Percentiles rank a stretch among this genome's conserved stretches.
Conservation (phyloP, 1,140 invertebrate species). For the Apocrypta bakeri region DNA sequence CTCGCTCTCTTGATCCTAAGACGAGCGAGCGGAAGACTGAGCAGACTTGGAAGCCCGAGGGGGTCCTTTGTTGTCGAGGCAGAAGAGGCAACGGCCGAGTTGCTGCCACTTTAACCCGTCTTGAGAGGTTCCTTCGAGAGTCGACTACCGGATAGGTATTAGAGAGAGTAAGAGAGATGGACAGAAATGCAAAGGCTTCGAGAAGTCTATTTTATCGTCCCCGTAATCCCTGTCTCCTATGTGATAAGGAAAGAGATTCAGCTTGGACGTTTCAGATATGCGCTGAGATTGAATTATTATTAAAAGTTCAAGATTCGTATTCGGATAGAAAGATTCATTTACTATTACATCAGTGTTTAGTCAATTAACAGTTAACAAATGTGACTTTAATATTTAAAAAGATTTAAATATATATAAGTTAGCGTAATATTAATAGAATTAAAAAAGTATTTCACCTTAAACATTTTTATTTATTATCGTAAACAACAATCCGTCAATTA, state of each 20-base stretch:
- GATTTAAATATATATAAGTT: too few relatives aligned
- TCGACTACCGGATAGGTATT: background rate
- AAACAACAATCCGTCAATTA: too few relatives aligned
- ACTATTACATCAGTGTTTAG: too few relatives aligned
- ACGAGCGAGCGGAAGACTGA: background rate
- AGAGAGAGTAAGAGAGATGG: too few relatives aligned
- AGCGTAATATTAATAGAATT: too few relatives aligned
- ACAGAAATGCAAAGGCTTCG: too few relatives aligned
- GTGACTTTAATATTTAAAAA: too few relatives aligned
- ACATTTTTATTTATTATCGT: too few relatives aligned
- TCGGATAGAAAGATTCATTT: too few relatives aligned
- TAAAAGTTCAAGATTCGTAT: too few relatives aligned
- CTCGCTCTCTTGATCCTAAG: conserved; percentile 62
- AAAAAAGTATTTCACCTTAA: too few relatives aligned
- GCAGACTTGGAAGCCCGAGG: conserved; percentile 52
- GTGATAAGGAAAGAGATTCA: background rate
- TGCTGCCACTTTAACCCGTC: conserved; percentile 69
- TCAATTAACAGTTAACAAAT: too few relatives aligned
- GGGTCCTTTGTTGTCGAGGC: conserved; percentile 73
- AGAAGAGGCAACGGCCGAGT: conserved; percentile 60
- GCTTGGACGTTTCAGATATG: background rate
- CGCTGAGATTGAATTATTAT: conserved; percentile 15
- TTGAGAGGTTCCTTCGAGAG: conserved; percentile 57
- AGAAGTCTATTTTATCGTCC: conserved; percentile 45
- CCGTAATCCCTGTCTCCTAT: conserved; percentile 43